Base-by-base conservation (phyloP, 2,888 invertebrate genomes). In the Rhaphigaster nebulosa region DNA sequence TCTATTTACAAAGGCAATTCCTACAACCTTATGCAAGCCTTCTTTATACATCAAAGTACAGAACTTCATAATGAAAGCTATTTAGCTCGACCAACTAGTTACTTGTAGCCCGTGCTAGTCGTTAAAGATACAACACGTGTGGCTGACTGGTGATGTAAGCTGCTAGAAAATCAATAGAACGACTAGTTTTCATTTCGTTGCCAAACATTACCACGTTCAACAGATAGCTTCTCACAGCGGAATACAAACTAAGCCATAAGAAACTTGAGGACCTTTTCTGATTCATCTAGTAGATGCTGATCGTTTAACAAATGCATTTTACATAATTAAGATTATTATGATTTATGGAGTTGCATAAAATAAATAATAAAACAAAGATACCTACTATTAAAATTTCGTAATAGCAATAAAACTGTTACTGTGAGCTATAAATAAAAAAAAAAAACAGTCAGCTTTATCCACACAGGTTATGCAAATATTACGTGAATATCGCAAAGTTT, bases 71-170 rank as follows among this genome's bases (percentile, higher is more conserved):
- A 76, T 23, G 13, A 20, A 8, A 38, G 6, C 6, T 5, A 38
- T 38, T 38, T 20, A 38, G 70, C 34, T 38, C 1, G 0, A 29
- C 6, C 5, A 34, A 23, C 20, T 38, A 20, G 38, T 23, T 38
- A 23, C 70, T 10, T 4, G 34, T 76, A 13, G 34, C 70, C 70
- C 70, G 38, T 76, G 70, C 20, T 38, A 20, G 23, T 20, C 18
- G 70, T 76, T 76, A 38, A 34, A 38, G 70, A 76, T 76, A 76
- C 10, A 23, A 23, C 70, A 76, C 70, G 70, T 76, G 70, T 76
- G 38, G 34, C 38, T 8, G n/a, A 23, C 20, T 20, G 8, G 70
- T 76, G 70, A 76, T 76, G 70, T 76, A 76, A 76, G 70, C 70
- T 34, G 6, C 70, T 65, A 23, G 15, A 38, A 38, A 76, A 76